Evolutionary conservation across 2,797 vertebrate species (phyloP).

Genomic region (Periparus ater): DNA sequence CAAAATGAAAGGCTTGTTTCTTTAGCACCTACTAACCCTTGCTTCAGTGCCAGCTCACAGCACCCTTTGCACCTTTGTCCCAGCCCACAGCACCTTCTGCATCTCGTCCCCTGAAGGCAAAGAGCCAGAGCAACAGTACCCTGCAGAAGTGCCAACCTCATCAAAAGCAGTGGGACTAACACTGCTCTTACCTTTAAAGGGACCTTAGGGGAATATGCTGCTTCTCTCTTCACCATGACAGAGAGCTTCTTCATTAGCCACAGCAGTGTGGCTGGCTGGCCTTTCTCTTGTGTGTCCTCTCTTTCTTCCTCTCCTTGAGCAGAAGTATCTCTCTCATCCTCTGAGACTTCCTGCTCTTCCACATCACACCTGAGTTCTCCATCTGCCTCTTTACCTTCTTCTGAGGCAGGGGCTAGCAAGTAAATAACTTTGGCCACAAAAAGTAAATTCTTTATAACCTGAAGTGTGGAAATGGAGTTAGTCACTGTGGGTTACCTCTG

Average conservation of each 20-base stretch:
- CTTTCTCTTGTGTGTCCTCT: conserved; percentile 62
- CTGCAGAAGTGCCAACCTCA: not conserved
- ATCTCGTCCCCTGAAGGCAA: not conserved
- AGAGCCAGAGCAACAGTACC: not conserved
- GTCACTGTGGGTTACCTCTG: not conserved
- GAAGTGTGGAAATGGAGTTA: not conserved
- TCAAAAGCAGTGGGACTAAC: not conserved
- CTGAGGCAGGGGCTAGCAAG: conserved; percentile 83
- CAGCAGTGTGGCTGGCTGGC: conserved; percentile 80
- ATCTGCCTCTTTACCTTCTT: conserved; percentile 3
- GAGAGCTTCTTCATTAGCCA: conserved; percentile 92
- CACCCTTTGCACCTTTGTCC: not conserved
- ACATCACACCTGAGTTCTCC: not conserved
- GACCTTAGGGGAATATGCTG: conserved; percentile 87
- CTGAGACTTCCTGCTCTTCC: not conserved
- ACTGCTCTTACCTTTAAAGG: conserved; percentile 84
- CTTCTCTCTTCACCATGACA: conserved; percentile 89
- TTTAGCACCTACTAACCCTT: not conserved
- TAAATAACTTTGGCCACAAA: conserved; percentile 92
- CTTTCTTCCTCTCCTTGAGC: conserved; percentile 21
- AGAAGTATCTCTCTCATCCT: not conserved
- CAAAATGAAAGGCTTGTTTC: not conserved
- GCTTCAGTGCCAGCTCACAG: not conserved
- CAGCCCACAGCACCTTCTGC: not conserved
- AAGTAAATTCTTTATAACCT: conserved; percentile 96